Evolutionary conservation across 2,888 invertebrate genomes (phyloP).

Genomic region (Tipula lateralis): DNA sequence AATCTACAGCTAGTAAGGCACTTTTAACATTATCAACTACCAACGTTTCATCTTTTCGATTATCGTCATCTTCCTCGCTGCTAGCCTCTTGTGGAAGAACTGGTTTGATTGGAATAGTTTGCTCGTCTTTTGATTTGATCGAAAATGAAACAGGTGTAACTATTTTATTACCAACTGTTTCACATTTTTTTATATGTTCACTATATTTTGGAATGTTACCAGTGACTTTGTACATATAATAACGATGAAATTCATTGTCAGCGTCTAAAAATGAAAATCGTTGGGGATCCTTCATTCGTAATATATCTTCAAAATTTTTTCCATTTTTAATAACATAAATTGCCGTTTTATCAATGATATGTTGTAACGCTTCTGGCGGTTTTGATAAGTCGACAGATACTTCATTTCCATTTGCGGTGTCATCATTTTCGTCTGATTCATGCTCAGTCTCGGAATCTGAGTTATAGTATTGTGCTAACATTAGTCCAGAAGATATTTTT

Average conservation of each 20-base stretch:
- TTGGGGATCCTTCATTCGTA: slow-evolving; percentile 75
- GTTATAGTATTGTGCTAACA: slow-evolving; percentile 57
- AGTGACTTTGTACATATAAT: slow-evolving; percentile 65
- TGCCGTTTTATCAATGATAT: slow-evolving; percentile 95
- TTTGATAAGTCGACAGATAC: slow-evolving; percentile 47
- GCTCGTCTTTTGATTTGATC: slow-evolving; percentile 73
- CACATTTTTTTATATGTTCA: background rate
- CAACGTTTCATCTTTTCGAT: slow-evolving; percentile 21
- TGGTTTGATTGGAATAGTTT: slow-evolving; percentile 61
- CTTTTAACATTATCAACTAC: background rate
- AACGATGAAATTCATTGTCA: slow-evolving; percentile 70
- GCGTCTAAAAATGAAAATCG: slow-evolving; percentile 82
- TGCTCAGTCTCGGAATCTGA: slow-evolving; percentile 52
- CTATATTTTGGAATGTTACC: slow-evolving; percentile 36
- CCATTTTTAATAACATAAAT: slow-evolving; percentile 95
- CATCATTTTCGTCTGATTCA: slow-evolving; percentile 40
- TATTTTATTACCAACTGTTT: background rate
- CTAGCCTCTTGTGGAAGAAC: slow-evolving; percentile 73
- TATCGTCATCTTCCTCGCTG: slow-evolving; percentile 56
- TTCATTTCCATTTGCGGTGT: background rate
- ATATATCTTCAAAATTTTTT: slow-evolving; percentile 83
- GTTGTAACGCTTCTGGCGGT: slow-evolving; percentile 77
- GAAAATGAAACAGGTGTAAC: slow-evolving; percentile 74
- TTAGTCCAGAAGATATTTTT: slow-evolving; percentile 46
- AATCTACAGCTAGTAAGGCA: background rate